Evolutionary conservation across 2,797 vertebrate genomes (phyloP), one percentile per base, ranked within the genome.

Genomic region (Myoxocephalus aenaeus): DNA sequence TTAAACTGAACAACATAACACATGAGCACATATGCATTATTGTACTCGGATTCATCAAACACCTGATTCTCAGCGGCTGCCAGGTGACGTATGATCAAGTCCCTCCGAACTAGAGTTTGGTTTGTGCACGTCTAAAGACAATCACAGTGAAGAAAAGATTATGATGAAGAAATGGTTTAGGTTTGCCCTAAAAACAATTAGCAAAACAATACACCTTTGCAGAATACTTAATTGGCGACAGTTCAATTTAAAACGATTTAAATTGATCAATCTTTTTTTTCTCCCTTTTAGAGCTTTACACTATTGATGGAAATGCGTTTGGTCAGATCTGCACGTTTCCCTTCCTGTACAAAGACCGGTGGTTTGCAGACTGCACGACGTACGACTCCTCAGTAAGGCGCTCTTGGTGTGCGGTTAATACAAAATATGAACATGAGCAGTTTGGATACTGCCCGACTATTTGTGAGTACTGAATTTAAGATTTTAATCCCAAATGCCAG

Each of bases 241-340:
- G 34, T 8, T 34, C 1, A 0, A 12, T 27, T n/a, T n/a, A 22
- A 66, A 8, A 46, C 4, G 1, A 53, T 53, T 53, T 29, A 1
- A 64, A 14, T 18, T 68, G 5, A 61, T 44, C 1, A 66, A 61
- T 1, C 10, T 34, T 1, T 40, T n/a, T n/a, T 64, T 46, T 62
- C 58, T 51, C 58, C 11, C 88, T 89, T 83, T 77, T 85, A 99
- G 98, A 96, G 87, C 72, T 92, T n/a, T 99, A 95, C 81, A 95
- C 96, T 3, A 87, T 98, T 51, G 92, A 75, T 40, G 98, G 98
- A 81, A 99, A 99, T 82, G 93, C 94, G 1, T 94, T 95, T 13
- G 98, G 97, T 17, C 95, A 92, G 53, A 92, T 95, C 15, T 99
- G 98, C 86, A 92, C 95, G 38, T 98, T 99, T 90, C 98, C 98